A percentile compares a stretch with the other conserved stretches of the same genome.
Evolutionary conservation across 2,113 vertebrate genomes (phyloP).

Genomic region (Lasiurus cinereus): DNA sequence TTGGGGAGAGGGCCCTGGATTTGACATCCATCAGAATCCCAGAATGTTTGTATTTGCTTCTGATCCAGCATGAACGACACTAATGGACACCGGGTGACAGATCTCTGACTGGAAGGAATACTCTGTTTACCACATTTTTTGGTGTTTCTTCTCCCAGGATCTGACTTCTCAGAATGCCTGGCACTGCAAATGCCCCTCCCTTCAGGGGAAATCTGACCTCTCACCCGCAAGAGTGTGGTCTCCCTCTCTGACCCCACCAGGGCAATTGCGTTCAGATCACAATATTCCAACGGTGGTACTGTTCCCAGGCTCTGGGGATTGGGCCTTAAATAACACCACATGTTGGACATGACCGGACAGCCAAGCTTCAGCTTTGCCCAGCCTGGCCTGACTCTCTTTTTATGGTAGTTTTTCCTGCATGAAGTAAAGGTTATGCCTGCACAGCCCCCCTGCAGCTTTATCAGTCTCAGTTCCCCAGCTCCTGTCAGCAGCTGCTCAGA

Average conservation of each 20-base stretch:
- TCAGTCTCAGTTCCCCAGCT: constrained; percentile 70
- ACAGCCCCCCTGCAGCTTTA: constrained; percentile 75
- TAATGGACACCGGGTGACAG: not conserved
- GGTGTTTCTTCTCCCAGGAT: not conserved
- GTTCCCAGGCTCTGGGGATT: constrained; percentile 58
- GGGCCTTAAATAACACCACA: constrained; percentile 76
- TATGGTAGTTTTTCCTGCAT: constrained; percentile 64
- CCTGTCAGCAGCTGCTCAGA: constrained; percentile 78
- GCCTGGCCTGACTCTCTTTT: constrained; percentile 38
- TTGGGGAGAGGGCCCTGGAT: not conserved
- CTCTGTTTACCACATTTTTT: not conserved
- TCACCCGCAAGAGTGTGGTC: constrained; percentile 53
- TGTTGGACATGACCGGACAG: constrained; percentile 64
- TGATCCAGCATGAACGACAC: not conserved
- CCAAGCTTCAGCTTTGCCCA: constrained; percentile 51
- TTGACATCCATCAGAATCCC: not conserved
- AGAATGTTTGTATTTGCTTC: not conserved
- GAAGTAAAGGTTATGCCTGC: constrained; percentile 73
- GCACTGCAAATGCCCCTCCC: not conserved
- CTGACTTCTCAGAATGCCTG: not conserved
- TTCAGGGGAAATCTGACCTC: constrained; percentile 41
- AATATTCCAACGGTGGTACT: constrained; percentile 7
- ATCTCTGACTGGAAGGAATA: not conserved
- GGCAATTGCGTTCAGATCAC: not conserved
- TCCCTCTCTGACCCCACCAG: constrained; percentile 47